Evolutionary conservation across 2,888 invertebrate species (phyloP).

Genomic region (Amorpha juglandis): DNA sequence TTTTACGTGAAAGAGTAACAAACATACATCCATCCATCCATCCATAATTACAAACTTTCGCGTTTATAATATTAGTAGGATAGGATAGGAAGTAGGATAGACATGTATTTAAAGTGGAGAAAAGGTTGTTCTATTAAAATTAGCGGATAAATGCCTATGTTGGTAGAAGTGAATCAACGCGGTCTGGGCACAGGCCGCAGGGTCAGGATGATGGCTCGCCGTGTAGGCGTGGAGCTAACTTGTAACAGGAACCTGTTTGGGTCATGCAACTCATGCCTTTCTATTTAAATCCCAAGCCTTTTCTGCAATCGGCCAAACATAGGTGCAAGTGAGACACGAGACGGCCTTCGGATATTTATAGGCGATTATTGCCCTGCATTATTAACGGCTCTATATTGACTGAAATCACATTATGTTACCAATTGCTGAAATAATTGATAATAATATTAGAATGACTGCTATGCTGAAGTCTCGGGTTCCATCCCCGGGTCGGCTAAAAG

Average conservation of each 20-base stretch:
- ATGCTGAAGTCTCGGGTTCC: too few relatives aligned
- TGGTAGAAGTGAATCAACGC: conserved; percentile 59
- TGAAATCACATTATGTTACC: not conserved
- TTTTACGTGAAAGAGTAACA: too few relatives aligned
- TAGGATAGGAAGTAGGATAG: too few relatives aligned
- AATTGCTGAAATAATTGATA: not conserved
- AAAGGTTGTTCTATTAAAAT: conserved; percentile 12
- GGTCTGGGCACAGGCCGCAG: conserved; percentile 60
- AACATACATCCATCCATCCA: too few relatives aligned
- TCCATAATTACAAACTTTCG: too few relatives aligned
- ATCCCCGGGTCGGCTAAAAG: too few relatives aligned
- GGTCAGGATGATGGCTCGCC: conserved; percentile 65
- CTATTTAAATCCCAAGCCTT: conserved; percentile 72
- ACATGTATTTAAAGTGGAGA: not conserved
- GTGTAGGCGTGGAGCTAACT: conserved; percentile 68
- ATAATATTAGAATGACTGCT: not conserved
- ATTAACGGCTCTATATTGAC: conserved; percentile 20
- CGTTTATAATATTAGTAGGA: too few relatives aligned
- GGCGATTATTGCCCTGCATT: conserved; percentile 39
- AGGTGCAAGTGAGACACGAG: conserved; percentile 48
- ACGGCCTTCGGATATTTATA: conserved; percentile 64
- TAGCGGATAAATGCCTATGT: not conserved
- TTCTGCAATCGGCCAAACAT: conserved; percentile 62
- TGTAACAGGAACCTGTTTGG: conserved; percentile 77
- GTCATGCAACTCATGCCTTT: conserved; percentile 75